Conservation (phyloP, 2,113 vertebrate species). For the Centropus unirufus region DNA sequence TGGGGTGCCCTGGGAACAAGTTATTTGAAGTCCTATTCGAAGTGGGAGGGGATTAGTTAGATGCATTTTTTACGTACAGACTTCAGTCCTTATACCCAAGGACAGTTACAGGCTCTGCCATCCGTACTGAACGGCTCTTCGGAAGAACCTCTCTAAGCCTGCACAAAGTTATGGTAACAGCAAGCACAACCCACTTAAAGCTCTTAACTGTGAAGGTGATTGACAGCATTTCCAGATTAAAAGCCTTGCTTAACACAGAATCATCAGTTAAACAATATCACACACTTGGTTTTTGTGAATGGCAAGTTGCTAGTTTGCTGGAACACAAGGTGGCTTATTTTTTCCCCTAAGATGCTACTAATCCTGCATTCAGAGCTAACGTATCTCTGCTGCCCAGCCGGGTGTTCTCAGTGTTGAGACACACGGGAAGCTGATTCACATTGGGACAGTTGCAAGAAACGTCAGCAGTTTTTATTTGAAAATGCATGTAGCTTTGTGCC, state of each 20-base stretch:
- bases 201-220: background rate
- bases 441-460: background rate
- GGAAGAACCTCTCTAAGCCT: background rate
- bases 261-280: background rate
- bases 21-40: background rate
- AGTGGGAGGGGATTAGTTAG: background rate
- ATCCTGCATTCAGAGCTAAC: background rate
- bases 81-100: background rate
- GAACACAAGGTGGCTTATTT: background rate
- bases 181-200: background rate
- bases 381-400: background rate
- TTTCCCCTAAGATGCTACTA: background rate
- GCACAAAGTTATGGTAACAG: background rate
- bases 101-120: background rate
- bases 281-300: background rate
- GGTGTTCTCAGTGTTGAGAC: background rate
- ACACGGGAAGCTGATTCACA: background rate
- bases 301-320: background rate
- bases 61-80: background rate
- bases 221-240: background rate
- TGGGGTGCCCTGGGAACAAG: background rate
- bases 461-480: slow-evolving; percentile 22
- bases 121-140: background rate
- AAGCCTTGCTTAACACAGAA: background rate
- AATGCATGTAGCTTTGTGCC: background rate